Evolutionary conservation across 1,140 invertebrate species (phyloP).

Genomic region (Cyphomyrmex costatus): DNA sequence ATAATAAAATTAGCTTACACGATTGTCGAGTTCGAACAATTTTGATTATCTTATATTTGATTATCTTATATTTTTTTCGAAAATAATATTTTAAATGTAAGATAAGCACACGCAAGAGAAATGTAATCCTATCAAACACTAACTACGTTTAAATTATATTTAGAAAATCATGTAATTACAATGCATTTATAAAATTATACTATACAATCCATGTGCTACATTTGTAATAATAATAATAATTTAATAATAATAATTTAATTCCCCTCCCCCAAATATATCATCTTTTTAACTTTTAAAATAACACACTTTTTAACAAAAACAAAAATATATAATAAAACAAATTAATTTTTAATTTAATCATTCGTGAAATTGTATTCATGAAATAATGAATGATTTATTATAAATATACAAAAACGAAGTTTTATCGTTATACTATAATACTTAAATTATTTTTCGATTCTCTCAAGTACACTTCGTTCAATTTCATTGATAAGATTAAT

Average conservation of each 20-base stretch:
- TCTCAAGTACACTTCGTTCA: neutral
- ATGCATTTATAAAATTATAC: neutral
- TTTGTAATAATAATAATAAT: neutral
- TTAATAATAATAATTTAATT: neutral
- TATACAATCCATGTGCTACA: neutral
- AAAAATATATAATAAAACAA: neutral
- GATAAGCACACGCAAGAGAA: neutral
- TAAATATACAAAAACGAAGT: neutral
- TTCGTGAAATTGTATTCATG: neutral
- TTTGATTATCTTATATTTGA: too few relatives aligned
- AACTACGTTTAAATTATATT: neutral
- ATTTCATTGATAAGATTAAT: conserved; percentile 15
- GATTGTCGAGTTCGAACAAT: too few relatives aligned
- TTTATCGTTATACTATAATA: neutral
- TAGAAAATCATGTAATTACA: neutral
- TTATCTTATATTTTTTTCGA: too few relatives aligned
- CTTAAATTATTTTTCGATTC: neutral
- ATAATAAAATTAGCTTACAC: too few relatives aligned
- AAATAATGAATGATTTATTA: neutral
- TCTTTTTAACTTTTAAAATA: neutral
- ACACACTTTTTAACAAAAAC: neutral
- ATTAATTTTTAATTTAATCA: neutral
- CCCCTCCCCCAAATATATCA: neutral
- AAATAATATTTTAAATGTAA: neutral
- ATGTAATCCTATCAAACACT: neutral